These are phyloP conservation scores for Callimorpha dominula DNA, from an alignment of 2,888 invertebrate species.

Conservation along the genomic window DNA sequence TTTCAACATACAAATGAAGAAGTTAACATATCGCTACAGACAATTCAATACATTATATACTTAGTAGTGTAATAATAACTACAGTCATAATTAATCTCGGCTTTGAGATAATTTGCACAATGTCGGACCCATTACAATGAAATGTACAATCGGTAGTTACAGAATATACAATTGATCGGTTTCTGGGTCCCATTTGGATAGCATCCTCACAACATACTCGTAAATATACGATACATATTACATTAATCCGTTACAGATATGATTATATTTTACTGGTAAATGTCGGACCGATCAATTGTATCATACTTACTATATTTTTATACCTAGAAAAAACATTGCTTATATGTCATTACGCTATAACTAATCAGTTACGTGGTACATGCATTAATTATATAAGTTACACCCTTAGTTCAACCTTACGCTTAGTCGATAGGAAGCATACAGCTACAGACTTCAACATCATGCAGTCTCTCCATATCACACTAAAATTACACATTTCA, in stretches of 20 bases:
- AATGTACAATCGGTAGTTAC: slow-evolving; percentile 79
- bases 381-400: slow-evolving; percentile 67
- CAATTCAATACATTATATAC: slow-evolving; percentile 23
- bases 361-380: slow-evolving; percentile 64
- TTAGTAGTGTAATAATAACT: slow-evolving; percentile 45
- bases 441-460: slow-evolving; percentile 52
- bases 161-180: slow-evolving; percentile 67
- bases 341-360: slow-evolving; percentile 58
- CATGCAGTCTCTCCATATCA: slow-evolving; percentile 45
- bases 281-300: slow-evolving; percentile 68
- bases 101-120: slow-evolving; percentile 32
- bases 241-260: slow-evolving; percentile 30
- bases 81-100: slow-evolving; percentile 43
- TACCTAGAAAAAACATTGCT: slow-evolving; percentile 61
- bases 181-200: slow-evolving; percentile 49
- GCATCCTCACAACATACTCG: slow-evolving; percentile 33
- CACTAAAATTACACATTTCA: slow-evolving; percentile 83
- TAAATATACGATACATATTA: slow-evolving; percentile 35
- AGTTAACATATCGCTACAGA: slow-evolving; percentile 43
- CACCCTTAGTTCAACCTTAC: slow-evolving; percentile 63
- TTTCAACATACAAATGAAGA: slow-evolving; percentile 55
- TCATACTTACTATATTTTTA: slow-evolving; percentile 60
- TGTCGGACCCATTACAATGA: slow-evolving; percentile 82
- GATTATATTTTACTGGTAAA: slow-evolving; percentile 36
- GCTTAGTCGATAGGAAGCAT: slow-evolving; percentile 54